Evolutionary conservation across 2,113 vertebrate species (phyloP), one percentile per base, ranked within the genome.

Genomic region (Hiodon alosoides): DNA sequence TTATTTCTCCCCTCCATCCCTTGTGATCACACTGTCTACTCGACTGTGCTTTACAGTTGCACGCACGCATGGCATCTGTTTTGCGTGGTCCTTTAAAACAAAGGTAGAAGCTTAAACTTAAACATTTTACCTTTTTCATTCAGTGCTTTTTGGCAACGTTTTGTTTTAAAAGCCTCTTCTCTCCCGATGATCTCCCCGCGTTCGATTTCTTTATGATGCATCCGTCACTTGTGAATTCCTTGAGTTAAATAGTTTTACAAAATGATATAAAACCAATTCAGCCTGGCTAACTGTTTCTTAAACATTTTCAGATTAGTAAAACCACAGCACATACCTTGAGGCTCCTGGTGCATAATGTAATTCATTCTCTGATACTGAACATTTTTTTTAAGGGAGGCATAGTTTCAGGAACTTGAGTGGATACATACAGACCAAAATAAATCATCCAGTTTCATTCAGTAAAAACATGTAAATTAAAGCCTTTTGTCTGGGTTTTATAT

Each of bases 321-420:
- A 89, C 84, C 86, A 87, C 82, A 88, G 86, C 90, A 89, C 80
- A 89, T 89, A 89, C 83, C 87, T 91, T 82, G 89, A 85, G 84
- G 89, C 82, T 89, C 86, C 83, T 74, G 76, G 78, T 91, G 89
- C 91, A 90, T 89, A 91, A 84, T 85, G 84, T 79, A 89, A 91
- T 88, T 92, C 90, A 88, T 91, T 84, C 86, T 89, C 90, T 81
- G 82, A 83, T 87, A 82, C 87, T 74, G 81, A 47, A 10, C 13
- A 5, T 59, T 60, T 17, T 71, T 82, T 86, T 88, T 86, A 81
- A 84, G 89, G 89, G 89, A 85, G 87, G 89, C 90, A 90, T 31
- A 31, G 31, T 89, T 90, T 86, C 83, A 88, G 81, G 77, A 89
- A 89, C 74, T 65, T 76, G 88, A 83, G 80, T 86, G 79, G 77